Evolutionary conservation across 2,888 invertebrate genomes (phyloP), one percentile per base, ranked within the genome.

Genomic region (Pristionchus arcanus): DNA sequence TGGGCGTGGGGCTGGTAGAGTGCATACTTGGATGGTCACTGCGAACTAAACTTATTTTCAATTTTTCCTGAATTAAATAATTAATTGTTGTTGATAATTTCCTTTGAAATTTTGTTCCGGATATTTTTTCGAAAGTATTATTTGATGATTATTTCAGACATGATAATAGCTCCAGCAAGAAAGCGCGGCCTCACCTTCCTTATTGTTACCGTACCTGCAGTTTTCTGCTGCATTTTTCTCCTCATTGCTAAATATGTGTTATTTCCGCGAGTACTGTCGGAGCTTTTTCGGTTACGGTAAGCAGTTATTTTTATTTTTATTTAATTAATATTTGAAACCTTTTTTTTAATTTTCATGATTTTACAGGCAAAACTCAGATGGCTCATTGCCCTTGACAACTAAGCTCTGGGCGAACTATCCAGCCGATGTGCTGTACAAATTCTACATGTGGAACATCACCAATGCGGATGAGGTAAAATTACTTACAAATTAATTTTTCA

Each of bases 401-500:
- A 15, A 37, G 25, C 13, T n/a, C n/a, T 86, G 85, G 85, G 66
- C 59, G 0, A 53, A 86, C 13, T 63, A 59, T 16, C 85, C 85
- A 5, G 66, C 85, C 2, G 85, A 86, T 63, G 53, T 86, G 15
- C 9, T 42, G 31, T 86, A 86, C 66, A 66, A 86, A 0, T 86
- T 86, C 28, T 86, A 86, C n/a, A 19, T 63, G 16, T 86, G 34
- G 42, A 63, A 86, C 15, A 63, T 86, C 21, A 63, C 85, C 31
- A 86, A 86, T 86, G 63, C 63, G 0, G 59, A 86, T 86, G 85
- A 86, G 63, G 85, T 86, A 34, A 59, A 25, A 4, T n/a, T n/a
- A n/a, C n/a, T n/a, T 5, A 42, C 9, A 42, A 42, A 42, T 5
- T 5, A 5, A 42, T 28, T 4, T 21, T 21, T 74, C 15, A 42